These are phyloP conservation scores for Drosophila serrata DNA, from an alignment of 1,140 invertebrate species.

Conservation along the genomic window DNA sequence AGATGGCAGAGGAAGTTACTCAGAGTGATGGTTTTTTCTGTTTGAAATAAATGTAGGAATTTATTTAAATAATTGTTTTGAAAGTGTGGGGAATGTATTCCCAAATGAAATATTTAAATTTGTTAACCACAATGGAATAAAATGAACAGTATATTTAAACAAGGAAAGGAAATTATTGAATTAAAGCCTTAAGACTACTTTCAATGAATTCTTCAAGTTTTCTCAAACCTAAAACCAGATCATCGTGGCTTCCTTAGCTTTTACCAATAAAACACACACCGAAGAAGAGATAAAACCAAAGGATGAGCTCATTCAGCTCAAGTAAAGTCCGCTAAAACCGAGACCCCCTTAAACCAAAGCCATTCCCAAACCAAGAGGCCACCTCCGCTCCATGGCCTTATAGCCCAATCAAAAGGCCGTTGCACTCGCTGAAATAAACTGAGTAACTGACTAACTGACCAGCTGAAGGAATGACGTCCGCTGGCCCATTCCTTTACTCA, in stretches of 20 bases:
- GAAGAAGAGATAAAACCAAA: slow-evolving; percentile 21
- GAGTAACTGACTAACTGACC: slow-evolving; percentile 37
- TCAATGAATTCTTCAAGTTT: neutral
- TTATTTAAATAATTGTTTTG: slow-evolving; percentile 10
- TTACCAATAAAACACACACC: slow-evolving; percentile 1
- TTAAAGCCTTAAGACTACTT: neutral
- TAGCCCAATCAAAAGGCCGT: slow-evolving; percentile 58
- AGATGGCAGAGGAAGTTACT: slow-evolving; percentile 6
- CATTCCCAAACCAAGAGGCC: slow-evolving; percentile 2
- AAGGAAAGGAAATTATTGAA: neutral
- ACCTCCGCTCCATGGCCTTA: slow-evolving; percentile 17
- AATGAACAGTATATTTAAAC: neutral
- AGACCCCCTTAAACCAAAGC: slow-evolving; percentile 9
- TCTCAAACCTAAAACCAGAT: neutral
- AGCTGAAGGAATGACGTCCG: slow-evolving; percentile 57
- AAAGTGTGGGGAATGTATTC: neutral
- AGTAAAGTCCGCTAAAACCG: slow-evolving; percentile 33
- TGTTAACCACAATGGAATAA: neutral
- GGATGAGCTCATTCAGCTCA: slow-evolving; percentile 44
- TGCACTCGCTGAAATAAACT: slow-evolving; percentile 51
- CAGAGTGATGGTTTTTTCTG: neutral
- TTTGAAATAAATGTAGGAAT: slow-evolving; percentile 13
- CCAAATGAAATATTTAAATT: neutral
- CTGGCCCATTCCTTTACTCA: slow-evolving; percentile 35
- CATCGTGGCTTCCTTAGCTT: neutral